Percentiles rank a stretch among this genome's conserved stretches.
phyloP scores from a whole-genome alignment of 2,888 invertebrate genomes.

The Drosophila anomelani region DNA sequence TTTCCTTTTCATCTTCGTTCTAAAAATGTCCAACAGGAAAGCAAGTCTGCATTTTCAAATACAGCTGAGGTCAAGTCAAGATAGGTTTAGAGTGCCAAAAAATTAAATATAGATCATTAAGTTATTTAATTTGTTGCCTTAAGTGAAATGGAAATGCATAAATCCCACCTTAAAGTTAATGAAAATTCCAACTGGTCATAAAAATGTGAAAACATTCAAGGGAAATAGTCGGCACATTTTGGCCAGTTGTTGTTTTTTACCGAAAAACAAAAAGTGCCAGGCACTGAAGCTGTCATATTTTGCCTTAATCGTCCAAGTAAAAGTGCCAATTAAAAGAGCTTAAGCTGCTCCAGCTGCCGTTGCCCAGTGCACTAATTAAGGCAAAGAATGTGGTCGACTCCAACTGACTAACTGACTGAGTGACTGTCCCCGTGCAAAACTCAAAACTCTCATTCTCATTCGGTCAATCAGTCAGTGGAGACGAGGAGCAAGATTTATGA shows the following conservation, averaged over 20 bases:
- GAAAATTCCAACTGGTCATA: neutral
- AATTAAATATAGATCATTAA: neutral
- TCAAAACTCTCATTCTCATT: constrained; percentile 31
- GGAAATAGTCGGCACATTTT: constrained; percentile 6
- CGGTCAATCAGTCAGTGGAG: constrained; percentile 47
- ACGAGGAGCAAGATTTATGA: constrained; percentile 61
- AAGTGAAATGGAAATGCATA: neutral
- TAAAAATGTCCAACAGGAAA: constrained; percentile 2
- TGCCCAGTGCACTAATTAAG: constrained; percentile 61
- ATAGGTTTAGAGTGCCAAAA: neutral
- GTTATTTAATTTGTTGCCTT: neutral
- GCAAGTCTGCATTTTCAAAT: neutral
- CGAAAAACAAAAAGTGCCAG: neutral
- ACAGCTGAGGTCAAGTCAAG: neutral
- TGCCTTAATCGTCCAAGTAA: constrained; percentile 64
- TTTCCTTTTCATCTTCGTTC: neutral
- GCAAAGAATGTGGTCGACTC: constrained; percentile 52
- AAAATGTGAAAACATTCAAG: constrained; percentile 9
- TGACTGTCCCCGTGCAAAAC: constrained; percentile 12
- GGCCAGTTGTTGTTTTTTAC: constrained; percentile 2
- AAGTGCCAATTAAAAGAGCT: constrained; percentile 74
- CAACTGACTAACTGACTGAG: neutral
- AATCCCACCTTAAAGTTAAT: neutral
- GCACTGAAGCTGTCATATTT: constrained; percentile 67
- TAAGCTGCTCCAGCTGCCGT: constrained; percentile 25